These are phyloP conservation scores for Protobothrops mucrosquamatus DNA, from an alignment of 2,113 vertebrate species.

Conservation along the genomic window DNA sequence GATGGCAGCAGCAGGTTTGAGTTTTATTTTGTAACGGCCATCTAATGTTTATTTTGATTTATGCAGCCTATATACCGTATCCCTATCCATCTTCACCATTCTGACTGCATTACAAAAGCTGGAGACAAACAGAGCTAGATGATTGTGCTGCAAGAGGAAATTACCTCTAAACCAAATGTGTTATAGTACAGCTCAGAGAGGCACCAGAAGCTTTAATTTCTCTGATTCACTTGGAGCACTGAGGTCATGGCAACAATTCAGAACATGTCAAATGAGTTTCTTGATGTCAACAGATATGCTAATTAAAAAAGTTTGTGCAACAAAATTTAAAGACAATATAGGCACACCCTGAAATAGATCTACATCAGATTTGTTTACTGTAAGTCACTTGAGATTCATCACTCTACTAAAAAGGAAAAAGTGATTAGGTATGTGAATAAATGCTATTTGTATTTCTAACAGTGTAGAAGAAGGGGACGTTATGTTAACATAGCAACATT, in stretches of 20 bases:
- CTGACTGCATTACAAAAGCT: background rate
- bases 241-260: slow-evolving; percentile 28
- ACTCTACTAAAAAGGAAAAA: slow-evolving; percentile 11
- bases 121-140: slow-evolving; percentile 18
- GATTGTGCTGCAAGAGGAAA: slow-evolving; percentile 23
- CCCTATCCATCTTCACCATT: background rate
- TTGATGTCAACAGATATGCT: slow-evolving; percentile 47
- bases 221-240: background rate
- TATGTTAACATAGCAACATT: background rate
- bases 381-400: slow-evolving; percentile 12
- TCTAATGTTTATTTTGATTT: background rate
- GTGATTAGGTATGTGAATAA: slow-evolving; percentile 15
- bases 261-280: slow-evolving; percentile 39
- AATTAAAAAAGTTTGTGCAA: slow-evolving; percentile 54
- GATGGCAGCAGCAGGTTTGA: background rate
- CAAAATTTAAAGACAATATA: slow-evolving; percentile 52
- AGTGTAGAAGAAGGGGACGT: background rate
- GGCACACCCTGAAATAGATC: slow-evolving; percentile 32
- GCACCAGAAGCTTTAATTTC: background rate
- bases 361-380: slow-evolving; percentile 47
- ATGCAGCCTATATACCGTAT: background rate
- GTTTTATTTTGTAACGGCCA: background rate
- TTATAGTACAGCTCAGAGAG: slow-evolving; percentile 21
- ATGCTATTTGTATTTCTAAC: background rate
- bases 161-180: slow-evolving; percentile 9